Conservation (phyloP, 2,113 vertebrate species). For the Crocuta crocuta region DNA sequence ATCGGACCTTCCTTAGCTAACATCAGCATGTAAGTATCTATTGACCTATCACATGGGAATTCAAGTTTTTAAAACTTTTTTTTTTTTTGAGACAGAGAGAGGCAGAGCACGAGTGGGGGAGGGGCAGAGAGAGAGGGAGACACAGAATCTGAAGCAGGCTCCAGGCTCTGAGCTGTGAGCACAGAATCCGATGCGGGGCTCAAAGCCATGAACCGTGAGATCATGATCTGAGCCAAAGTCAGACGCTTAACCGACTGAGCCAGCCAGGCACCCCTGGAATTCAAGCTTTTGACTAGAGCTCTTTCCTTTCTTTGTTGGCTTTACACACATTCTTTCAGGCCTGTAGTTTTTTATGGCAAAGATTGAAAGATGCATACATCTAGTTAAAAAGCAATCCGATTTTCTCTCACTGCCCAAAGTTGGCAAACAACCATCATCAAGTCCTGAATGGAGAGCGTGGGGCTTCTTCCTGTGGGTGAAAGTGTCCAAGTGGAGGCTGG, state of each 20-base stretch:
- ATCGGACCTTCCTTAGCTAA: neutral
- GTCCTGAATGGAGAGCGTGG: neutral
- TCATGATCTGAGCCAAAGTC: too few relatives aligned
- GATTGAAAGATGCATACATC: neutral
- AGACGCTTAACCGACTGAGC: too few relatives aligned
- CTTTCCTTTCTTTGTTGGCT: neutral
- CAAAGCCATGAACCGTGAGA: too few relatives aligned
- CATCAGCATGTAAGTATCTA: neutral
- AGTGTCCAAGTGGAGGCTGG: neutral
- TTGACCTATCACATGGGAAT: neutral
- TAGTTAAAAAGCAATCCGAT: neutral
- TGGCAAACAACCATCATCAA: neutral
- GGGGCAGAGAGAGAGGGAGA: too few relatives aligned
- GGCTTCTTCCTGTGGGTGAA: neutral
- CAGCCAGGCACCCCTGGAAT: neutral
- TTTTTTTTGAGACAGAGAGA: too few relatives aligned
- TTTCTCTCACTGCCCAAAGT: neutral
- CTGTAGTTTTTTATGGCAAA: neutral
- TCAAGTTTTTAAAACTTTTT: neutral
- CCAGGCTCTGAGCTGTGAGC: too few relatives aligned
- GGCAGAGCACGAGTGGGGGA: too few relatives aligned
- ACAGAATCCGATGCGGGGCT: too few relatives aligned
- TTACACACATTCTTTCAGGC: neutral
- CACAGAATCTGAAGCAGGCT: too few relatives aligned
- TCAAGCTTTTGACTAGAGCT: neutral